phyloP scores from a whole-genome alignment of 2,113 vertebrate genomes.

The Condylura cristata region DNA sequence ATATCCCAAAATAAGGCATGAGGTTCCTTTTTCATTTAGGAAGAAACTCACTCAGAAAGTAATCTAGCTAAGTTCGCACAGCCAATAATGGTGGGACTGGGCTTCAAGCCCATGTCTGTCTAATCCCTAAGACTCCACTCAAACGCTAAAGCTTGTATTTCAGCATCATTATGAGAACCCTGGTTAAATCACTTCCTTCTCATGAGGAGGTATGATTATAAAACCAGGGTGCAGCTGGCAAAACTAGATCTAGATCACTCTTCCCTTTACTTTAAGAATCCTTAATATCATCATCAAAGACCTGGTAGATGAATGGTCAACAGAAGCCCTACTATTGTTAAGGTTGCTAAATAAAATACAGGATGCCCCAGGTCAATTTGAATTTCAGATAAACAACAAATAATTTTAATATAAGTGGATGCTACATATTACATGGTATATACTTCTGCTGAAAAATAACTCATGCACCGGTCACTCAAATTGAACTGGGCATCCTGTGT shows the following conservation, averaged over 20 bases:
- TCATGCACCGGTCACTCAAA: background rate
- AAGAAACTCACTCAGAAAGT: background rate
- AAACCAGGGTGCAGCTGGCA: background rate
- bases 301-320: background rate
- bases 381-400: background rate
- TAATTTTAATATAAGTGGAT: background rate
- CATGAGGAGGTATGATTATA: background rate
- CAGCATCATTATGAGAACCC: background rate
- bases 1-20: background rate
- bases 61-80: background rate
- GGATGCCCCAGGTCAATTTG: background rate
- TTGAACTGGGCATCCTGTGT: background rate
- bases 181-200: background rate
- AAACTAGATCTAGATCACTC: background rate
- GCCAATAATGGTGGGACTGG: background rate
- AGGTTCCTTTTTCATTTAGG: background rate
- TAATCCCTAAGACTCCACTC: background rate
- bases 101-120: background rate
- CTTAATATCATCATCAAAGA: background rate
- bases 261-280: background rate
- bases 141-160: background rate
- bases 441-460: background rate
- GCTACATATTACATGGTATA: background rate
- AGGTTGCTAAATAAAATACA: background rate
- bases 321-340: background rate